Evolutionary conservation across 2,113 vertebrate species (phyloP).

Genomic region (Falco punctatus): DNA sequence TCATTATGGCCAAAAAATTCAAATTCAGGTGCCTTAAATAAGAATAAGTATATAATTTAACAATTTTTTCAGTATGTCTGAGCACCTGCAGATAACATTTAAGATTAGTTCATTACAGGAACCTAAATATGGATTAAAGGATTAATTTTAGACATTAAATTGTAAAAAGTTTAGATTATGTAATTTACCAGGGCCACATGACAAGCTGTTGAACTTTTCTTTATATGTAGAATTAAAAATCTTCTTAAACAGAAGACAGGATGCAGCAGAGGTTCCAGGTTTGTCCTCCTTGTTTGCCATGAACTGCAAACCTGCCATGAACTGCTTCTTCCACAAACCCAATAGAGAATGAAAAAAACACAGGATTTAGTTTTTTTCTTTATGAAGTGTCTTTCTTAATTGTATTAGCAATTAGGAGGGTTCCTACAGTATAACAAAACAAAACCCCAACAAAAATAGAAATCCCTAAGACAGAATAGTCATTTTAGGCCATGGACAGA

Average conservation of each 20-base stretch:
- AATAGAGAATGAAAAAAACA: neutral
- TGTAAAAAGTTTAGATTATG: neutral
- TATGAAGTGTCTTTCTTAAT: neutral
- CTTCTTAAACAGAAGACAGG: neutral
- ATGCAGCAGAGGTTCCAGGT: neutral
- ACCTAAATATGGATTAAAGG: constrained; percentile 38
- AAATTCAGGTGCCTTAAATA: neutral
- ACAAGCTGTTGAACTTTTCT: neutral
- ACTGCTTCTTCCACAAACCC: neutral
- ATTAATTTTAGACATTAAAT: constrained; percentile 28
- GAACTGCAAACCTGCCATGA: neutral
- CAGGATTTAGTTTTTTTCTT: neutral
- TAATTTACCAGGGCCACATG: neutral
- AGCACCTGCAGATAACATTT: constrained; percentile 37
- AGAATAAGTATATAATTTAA: neutral
- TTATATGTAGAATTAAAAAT: neutral
- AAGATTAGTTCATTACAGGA: constrained; percentile 1
- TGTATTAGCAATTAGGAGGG: neutral
- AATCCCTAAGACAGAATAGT: neutral
- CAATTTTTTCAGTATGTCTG: constrained; percentile 18
- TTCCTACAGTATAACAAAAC: neutral
- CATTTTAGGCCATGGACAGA: neutral
- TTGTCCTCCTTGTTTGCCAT: neutral
- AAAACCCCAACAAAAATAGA: neutral
- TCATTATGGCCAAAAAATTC: constrained; percentile 21